Evolutionary conservation across 2,797 vertebrate species (phyloP).

Genomic region (Enteromius thamalakanensis): DNA sequence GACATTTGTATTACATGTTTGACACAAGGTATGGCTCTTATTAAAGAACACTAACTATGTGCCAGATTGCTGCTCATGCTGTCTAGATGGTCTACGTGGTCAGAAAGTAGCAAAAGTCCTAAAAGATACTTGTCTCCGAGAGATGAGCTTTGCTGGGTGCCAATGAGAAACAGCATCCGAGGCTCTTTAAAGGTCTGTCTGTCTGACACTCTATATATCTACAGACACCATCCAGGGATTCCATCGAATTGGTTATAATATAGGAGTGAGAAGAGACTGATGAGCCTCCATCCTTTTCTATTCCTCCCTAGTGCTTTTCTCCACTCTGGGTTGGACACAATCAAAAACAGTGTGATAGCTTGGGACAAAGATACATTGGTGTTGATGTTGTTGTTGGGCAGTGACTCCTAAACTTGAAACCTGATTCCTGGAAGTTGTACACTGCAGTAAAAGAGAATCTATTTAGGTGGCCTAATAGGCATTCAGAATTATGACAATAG

Average conservation of each 20-base stretch:
- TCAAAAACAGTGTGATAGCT: not conserved
- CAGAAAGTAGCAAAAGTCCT: constrained; percentile 48
- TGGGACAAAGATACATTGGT: not conserved
- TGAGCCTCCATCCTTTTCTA: constrained; percentile 15
- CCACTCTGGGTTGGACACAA: constrained; percentile 1
- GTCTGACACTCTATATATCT: constrained; percentile 59
- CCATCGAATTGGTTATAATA: constrained; percentile 22
- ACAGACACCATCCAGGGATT: constrained; percentile 24
- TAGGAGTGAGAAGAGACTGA: constrained; percentile 32
- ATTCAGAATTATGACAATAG: not conserved
- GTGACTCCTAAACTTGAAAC: not conserved
- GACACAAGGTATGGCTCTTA: constrained; percentile 15
- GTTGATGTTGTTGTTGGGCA: not conserved
- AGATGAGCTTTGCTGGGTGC: constrained; percentile 56
- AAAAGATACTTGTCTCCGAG: constrained; percentile 52
- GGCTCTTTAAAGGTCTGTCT: constrained; percentile 63
- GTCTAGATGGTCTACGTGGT: constrained; percentile 13
- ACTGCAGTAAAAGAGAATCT: not conserved
- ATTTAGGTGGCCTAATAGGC: not conserved
- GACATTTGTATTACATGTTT: constrained; percentile 16
- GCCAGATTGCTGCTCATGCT: constrained; percentile 20
- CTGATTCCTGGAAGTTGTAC: not conserved
- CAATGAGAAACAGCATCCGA: constrained; percentile 66
- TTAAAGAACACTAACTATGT: constrained; percentile 31
- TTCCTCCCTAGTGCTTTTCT: constrained; percentile 13